Conservation (phyloP, 2,888 invertebrate genomes). For the Taphrorychus bicolor region DNA sequence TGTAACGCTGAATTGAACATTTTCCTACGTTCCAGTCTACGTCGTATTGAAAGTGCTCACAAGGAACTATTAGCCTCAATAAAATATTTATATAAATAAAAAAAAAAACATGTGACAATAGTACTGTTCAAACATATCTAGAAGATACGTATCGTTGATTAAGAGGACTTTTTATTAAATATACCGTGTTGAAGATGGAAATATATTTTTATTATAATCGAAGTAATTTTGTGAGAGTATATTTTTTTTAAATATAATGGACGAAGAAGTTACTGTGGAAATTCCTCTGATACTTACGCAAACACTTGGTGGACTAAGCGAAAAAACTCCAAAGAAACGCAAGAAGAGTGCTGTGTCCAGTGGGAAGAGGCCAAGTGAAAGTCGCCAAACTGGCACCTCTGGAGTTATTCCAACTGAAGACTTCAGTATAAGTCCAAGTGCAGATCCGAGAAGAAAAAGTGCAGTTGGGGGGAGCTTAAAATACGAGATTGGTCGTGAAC, state of each 20-base stretch:
- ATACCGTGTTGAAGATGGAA: no score
- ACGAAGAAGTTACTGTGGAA: slow-evolving; percentile 50
- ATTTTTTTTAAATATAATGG: slow-evolving; percentile 42
- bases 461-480: slow-evolving; percentile 56
- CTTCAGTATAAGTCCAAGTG: slow-evolving; percentile 12
- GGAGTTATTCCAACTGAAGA: slow-evolving; percentile 32
- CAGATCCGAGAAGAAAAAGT: slow-evolving; percentile 43
- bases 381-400: slow-evolving; percentile 42
- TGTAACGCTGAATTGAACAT: no score
- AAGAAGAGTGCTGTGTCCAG: background rate
- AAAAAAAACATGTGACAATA: no score
- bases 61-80: no score
- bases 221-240: background rate
- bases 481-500: slow-evolving; percentile 56
- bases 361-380: slow-evolving; percentile 33
- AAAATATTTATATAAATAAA: no score
- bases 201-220: no score
- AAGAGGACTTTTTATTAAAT: no score
- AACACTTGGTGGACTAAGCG: slow-evolving; percentile 47
- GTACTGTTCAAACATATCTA: no score
- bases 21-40: no score
- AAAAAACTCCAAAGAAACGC: slow-evolving; percentile 27
- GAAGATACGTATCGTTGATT: no score
- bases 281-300: slow-evolving; percentile 56
- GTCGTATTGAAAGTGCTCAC: no score